Evolutionary conservation across 2,113 vertebrate species (phyloP), one percentile per base, ranked within the genome.

Genomic region (Gasterosteus aculeatus): DNA sequence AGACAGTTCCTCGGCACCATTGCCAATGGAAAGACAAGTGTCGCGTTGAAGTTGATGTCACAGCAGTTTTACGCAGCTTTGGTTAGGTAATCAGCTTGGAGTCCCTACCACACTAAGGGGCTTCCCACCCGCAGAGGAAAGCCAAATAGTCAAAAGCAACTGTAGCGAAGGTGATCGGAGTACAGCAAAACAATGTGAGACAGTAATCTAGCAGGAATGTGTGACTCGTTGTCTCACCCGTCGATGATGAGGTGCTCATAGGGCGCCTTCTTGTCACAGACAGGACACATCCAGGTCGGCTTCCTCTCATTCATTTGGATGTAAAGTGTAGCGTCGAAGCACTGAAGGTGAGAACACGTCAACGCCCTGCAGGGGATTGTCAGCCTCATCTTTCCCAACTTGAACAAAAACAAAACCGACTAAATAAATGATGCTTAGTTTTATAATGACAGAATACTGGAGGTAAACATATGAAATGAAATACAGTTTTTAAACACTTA

Each of bases 251-350:
- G 94, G 86, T 97, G 97, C 72, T 99, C 98, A 0, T 98, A 99
- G 4, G 96, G 94, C 29, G 98, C 98, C 81, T 98, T 98, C 91
- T 99, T 98, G 87, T 99, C 97, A 77, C 98, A 99, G 38, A 99
- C 98, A 7, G 98, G 98, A 93, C 98, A 99, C 75, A 98, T 97
- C 98, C 98, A 99, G 0, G 97, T 98, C 4, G 97, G 96, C 70
- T 99, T 99, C 92, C 98, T 99, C 67, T 99, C 98, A 82, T 99
- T 99, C 97, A 99, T 99, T 93, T 99, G 98, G 68, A 99, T 95
- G 89, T 99, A 99, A 81, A 99, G 96, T 62, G 97, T 98, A 77
- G 97, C 98, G 81, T 99, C 98, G 46, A 99, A 99, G 92, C 98
- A 99, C 80, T 99, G 98, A 63, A 99, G 95, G 84, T 99, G 98